Conservation (phyloP, 2,797 vertebrate species). For the Melanotaenia trifasciata region DNA sequence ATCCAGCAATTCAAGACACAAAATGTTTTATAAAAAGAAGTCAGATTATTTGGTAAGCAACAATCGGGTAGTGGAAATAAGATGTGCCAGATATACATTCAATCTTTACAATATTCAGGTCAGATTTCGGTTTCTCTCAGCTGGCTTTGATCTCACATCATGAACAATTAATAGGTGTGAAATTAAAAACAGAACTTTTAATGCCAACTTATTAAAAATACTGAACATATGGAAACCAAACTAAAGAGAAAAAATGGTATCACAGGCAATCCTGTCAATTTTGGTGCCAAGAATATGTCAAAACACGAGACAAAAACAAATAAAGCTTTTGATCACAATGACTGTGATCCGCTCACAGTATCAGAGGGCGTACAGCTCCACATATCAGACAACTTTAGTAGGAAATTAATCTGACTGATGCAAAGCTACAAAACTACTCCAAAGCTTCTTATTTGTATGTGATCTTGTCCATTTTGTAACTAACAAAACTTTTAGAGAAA, state of each 20-base stretch:
- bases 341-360: conserved; percentile 90
- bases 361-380: conserved; percentile 84
- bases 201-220: conserved; percentile 43
- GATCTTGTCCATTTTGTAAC: conserved; percentile 81
- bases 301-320: conserved; percentile 81
- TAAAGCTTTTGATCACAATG: conserved; percentile 80
- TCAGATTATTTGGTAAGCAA: background rate
- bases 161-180: conserved; percentile 14
- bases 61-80: conserved; percentile 20
- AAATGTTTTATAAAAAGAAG: background rate
- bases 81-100: conserved; percentile 69
- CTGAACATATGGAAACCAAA: conserved; percentile 78
- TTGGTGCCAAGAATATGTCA: conserved; percentile 76
- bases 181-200: background rate
- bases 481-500: conserved; percentile 80
- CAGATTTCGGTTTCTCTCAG: conserved; percentile 24
- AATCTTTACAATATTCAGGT: conserved; percentile 40
- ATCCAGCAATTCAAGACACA: conserved; percentile 15
- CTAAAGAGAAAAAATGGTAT: conserved; percentile 35
- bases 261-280: conserved; percentile 79
- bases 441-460: conserved; percentile 87
- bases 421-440: conserved; percentile 91
- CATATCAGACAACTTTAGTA: conserved; percentile 88
- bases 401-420: conserved; percentile 87
- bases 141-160: conserved; percentile 42